Evolutionary conservation across 1,140 invertebrate species (phyloP), one percentile per base, ranked within the genome.

Genomic region (Adelges cooleyi): DNA sequence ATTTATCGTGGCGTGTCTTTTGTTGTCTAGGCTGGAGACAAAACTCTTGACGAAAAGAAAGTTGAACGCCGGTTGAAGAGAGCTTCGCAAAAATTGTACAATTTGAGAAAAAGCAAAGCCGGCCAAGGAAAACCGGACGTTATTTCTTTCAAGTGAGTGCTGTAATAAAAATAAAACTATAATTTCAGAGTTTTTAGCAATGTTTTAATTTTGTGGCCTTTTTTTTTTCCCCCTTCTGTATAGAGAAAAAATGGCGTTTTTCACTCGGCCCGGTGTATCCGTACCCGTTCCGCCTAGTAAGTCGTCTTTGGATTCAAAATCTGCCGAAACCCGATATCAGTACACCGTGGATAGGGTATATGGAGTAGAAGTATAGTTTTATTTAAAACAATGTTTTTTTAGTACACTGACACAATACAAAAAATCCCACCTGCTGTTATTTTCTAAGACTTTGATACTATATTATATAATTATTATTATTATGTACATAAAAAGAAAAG

Each of bases 161-260:
- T 15, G 15, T 4, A 36, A 65, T 27, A 25, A 36, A 51, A 44
- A 15, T 42, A 42, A 54, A 42, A 40, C 2, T 50, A 65, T 20
- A 56, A 46, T 9, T n/a, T 9, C 22, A 56, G 17, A 11, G 10
- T 20, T 42, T 23, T 20, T 15, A 67, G 18, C 6, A 10, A 9
- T 3, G 27, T 18, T 11, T 44, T 15, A 38, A 29, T 23, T 1
- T 33, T 65, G 15, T 20, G 44, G 11, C 67, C 13, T 65, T 54
- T 52, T 68, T 69, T 66, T 42, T 70, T 79, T n/a, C n/a, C n/a
- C n/a, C n/a, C n/a, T n/a, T n/a, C n/a, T n/a, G n/a, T 80, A 22
- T 77, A 94, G 91, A 79, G 91, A 94, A 77, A 95, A 94, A 76
- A 95, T 95, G 84, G 89, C 91, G 13, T 95, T 95, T 76, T 94